phyloP scores from a whole-genome alignment of 2,888 invertebrate species.

The Synergus itoensis region DNA sequence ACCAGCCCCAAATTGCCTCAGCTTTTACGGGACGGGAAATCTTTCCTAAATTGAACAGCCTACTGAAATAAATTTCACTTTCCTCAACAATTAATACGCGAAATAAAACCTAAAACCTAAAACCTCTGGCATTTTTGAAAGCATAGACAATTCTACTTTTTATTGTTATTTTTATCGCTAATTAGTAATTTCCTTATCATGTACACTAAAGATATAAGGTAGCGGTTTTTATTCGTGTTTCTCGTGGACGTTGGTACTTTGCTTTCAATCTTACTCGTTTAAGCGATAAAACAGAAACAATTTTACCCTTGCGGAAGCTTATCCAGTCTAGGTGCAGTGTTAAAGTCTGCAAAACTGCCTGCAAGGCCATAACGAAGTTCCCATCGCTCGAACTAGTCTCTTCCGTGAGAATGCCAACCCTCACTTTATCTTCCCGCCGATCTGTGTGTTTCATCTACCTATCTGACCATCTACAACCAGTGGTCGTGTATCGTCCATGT shows the following conservation, averaged over 20 bases:
- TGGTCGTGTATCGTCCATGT: neutral
- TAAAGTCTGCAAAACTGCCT: neutral
- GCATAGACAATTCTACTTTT: no score
- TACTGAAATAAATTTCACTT: no score
- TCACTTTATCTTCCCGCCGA: conserved; percentile 1
- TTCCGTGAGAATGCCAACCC: conserved; percentile 21
- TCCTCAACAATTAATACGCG: no score
- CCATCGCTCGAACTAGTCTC: neutral
- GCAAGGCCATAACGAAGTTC: neutral
- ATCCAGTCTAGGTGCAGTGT: neutral
- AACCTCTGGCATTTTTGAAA: no score
- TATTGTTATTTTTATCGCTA: no score
- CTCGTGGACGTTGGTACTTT: neutral
- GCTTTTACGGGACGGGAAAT: no score
- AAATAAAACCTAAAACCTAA: no score
- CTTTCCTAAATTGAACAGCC: no score
- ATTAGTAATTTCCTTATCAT: no score
- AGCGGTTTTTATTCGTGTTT: neutral
- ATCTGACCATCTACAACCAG: conserved; percentile 22
- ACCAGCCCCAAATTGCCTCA: no score
- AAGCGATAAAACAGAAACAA: neutral
- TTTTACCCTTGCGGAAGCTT: neutral
- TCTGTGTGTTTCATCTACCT: neutral
- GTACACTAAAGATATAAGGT: neutral
- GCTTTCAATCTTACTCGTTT: neutral